Percentiles rank a stretch among this genome's conserved stretches.
Evolutionary conservation across 2,797 vertebrate species (phyloP).

Genomic region (Enteromius radiatus): DNA sequence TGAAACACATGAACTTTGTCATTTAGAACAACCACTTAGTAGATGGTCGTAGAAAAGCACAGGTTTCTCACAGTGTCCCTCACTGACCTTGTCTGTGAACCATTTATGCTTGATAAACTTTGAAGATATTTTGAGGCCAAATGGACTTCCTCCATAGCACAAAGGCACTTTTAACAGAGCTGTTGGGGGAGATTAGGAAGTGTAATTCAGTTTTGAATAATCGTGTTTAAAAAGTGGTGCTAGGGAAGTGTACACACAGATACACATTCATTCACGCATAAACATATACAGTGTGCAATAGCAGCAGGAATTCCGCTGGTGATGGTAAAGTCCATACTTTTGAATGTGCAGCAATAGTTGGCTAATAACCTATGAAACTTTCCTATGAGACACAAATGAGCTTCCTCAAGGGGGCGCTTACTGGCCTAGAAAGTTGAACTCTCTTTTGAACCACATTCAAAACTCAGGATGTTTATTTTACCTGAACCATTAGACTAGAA

Average conservation of each 20-base stretch:
- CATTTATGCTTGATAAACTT: conserved; percentile 26
- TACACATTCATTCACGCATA: neutral
- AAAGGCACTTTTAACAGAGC: conserved; percentile 37
- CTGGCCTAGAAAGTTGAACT: neutral
- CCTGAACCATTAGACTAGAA: neutral
- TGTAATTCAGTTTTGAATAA: conserved; percentile 22
- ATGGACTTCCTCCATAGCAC: conserved; percentile 45
- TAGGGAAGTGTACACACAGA: conserved; percentile 12
- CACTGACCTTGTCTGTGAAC: conserved; percentile 18
- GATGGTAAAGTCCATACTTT: neutral
- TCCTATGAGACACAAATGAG: neutral
- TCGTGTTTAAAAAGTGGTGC: conserved; percentile 1
- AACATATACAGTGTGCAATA: neutral
- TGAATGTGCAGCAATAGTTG: neutral
- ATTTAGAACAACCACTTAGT: neutral
- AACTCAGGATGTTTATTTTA: neutral
- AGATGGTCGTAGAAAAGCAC: neutral
- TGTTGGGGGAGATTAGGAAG: conserved; percentile 40
- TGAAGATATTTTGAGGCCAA: conserved; percentile 33
- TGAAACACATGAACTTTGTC: neutral
- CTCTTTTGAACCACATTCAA: neutral
- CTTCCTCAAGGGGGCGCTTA: neutral
- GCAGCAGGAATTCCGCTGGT: neutral
- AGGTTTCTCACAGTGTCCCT: conserved; percentile 19
- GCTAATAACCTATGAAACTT: neutral